Base-by-base conservation (phyloP, 2,888 invertebrate genomes). In the Pogonocherus hispidulus region DNA sequence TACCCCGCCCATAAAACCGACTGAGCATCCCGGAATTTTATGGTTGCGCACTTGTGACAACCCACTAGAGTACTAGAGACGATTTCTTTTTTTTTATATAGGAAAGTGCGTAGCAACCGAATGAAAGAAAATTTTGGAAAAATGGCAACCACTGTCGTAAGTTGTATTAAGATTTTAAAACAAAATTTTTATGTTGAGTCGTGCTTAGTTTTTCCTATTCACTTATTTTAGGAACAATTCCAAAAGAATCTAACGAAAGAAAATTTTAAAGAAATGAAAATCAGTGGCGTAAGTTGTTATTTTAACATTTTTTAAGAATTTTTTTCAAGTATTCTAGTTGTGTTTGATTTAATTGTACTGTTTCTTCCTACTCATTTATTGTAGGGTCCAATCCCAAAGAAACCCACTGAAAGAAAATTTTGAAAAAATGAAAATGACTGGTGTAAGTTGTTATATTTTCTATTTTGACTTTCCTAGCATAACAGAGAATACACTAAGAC, bases 331-430 rank as follows among this genome's bases (percentile, higher is more conserved):
- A 44, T 44, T 44, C 44, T 44, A 44, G 44, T 1, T 44, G 44
- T 14, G 44, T 1, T 44, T 44, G 44, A 44, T 44, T 44, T 44
- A 44, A 44, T 44, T 44, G 44, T 44, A 44, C 16, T 44, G 44
- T 44, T 44, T 44, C 4, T 44, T 44, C 44, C 44, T 44, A 44
- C 14, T 9, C 44, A 44, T 44, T 44, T 44, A 44, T 44, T 44
- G 11, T 16, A 44, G 14, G 44, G 16, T 44, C n/a, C 44, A 44
- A 14, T 3, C n/a, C 44, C 44, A 14, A 44, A 14, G 44, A 44
- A 44, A 44, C 44, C 44, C 44, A 44, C 44, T 5, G 44, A 44
- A n/a, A 44, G 44, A 44, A 44, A 44, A 44, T 44, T 44, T 44
- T 44, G 44, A 44, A 44, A 44, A 44, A 44, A 44, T 44, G n/a